Evolutionary conservation across 2,888 invertebrate genomes (phyloP).

Genomic region (Macroteleia sp.): DNA sequence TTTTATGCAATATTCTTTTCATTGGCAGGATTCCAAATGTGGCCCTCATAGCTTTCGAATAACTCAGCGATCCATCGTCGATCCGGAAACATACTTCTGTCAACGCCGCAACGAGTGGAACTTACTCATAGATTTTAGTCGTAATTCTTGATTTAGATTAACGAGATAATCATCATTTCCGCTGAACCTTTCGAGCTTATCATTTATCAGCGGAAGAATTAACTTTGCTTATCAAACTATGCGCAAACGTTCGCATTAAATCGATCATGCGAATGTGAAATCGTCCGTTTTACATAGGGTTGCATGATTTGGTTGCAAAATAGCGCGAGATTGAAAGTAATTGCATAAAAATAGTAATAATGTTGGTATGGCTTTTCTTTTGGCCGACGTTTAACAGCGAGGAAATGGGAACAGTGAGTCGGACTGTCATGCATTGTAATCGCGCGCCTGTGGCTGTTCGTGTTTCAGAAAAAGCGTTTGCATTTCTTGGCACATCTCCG

Average conservation of each 20-base stretch:
- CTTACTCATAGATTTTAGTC: too few species aligned
- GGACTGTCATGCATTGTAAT: constrained; percentile 49
- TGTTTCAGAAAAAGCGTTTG: constrained; percentile 45
- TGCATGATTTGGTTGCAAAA: constrained; percentile 22
- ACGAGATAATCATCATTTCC: too few species aligned
- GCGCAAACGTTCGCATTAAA: too few species aligned
- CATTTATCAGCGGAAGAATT: too few species aligned
- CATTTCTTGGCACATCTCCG: constrained; percentile 50
- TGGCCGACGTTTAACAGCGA: constrained; percentile 13
- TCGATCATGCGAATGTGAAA: too few species aligned
- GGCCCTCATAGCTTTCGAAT: constrained; percentile 8
- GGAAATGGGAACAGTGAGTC: constrained; percentile 25
- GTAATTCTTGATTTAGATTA: too few species aligned
- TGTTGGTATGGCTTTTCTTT: constrained; percentile 18
- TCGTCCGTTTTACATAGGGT: too few species aligned
- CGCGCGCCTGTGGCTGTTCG: constrained; percentile 45
- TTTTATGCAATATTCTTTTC: not conserved
- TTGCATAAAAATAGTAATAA: constrained; percentile 29
- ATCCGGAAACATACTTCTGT: not conserved
- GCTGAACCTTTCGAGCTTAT: too few species aligned
- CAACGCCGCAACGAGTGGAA: too few species aligned
- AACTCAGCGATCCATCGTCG: not conserved
- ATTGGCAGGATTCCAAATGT: constrained; percentile 18
- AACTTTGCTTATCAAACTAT: too few species aligned
- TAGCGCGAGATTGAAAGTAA: constrained; percentile 33